Percentiles rank a stretch among this genome's conserved stretches.
Evolutionary conservation across 1,140 invertebrate genomes (phyloP).

Genomic region (Bombus waltoni): DNA sequence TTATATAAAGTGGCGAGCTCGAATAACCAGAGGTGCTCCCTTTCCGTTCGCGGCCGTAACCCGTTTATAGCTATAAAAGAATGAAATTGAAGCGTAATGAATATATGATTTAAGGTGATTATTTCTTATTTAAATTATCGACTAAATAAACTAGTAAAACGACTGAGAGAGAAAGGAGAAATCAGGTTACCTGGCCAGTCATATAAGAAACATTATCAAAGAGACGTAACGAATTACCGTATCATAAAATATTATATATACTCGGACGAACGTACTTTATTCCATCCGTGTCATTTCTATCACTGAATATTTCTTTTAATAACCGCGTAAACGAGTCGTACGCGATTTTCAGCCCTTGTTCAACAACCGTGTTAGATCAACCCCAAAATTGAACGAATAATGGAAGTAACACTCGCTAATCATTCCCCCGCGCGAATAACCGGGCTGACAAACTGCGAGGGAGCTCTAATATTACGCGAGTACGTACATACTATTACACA

Average conservation of each 20-base stretch:
- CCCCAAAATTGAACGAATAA: constrained; percentile 62
- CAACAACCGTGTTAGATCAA: background rate
- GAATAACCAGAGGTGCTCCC: constrained; percentile 62
- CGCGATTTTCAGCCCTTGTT: background rate
- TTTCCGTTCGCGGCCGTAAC: background rate
- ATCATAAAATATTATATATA: background rate
- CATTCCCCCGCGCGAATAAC: constrained; percentile 53
- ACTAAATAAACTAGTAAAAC: background rate
- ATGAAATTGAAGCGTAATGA: constrained; percentile 1
- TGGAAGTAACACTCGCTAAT: constrained; percentile 60
- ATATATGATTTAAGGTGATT: background rate
- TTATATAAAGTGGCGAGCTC: constrained; percentile 60
- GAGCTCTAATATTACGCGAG: constrained; percentile 76
- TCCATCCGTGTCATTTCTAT: background rate
- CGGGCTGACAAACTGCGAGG: constrained; percentile 71
- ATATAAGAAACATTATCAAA: background rate
- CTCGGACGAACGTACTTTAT: no score
- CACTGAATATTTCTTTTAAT: background rate
- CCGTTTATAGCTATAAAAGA: background rate
- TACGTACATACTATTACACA: constrained; percentile 79
- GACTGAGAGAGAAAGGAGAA: background rate
- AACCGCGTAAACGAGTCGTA: background rate
- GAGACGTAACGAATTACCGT: background rate
- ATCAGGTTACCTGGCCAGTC: background rate
- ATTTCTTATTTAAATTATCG: background rate